These are phyloP conservation scores for Pseudotriccus pelzelni DNA, from an alignment of 2,797 vertebrate genomes.

Conservation along the genomic window DNA sequence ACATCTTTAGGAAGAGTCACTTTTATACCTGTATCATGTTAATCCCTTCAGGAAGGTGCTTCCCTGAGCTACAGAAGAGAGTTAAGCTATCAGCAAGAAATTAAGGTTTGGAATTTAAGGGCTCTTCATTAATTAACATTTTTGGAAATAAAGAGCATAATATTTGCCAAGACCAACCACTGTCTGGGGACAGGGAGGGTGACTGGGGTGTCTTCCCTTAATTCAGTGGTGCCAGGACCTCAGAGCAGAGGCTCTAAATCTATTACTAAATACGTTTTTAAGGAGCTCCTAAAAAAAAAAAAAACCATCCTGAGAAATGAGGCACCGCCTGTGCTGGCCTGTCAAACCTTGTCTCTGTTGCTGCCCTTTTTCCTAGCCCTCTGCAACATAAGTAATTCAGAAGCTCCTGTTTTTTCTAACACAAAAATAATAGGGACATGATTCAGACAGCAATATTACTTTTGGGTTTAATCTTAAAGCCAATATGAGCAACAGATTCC, in stretches of 20 bases:
- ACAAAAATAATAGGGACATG: not conserved
- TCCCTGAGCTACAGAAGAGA: not conserved
- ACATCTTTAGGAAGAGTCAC: not conserved
- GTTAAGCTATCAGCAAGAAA: not conserved
- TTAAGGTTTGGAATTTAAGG: not conserved
- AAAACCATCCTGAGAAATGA: not conserved
- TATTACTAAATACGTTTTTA: not conserved
- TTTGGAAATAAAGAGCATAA: not conserved
- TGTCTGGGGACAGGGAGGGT: not conserved
- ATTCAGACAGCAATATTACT: not conserved
- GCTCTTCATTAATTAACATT: not conserved
- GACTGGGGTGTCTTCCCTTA: not conserved
- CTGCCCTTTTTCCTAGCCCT: not conserved
- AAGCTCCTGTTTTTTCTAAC: not conserved
- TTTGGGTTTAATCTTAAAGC: not conserved
- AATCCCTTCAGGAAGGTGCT: not conserved
- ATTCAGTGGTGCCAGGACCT: not conserved
- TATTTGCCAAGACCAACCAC: not conserved
- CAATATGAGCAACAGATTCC: slow-evolving; percentile 29
- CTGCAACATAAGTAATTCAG: not conserved
- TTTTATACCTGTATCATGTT: not conserved
- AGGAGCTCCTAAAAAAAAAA: not conserved
- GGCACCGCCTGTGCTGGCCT: not conserved
- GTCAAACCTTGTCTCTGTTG: not conserved
- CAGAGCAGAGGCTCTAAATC: not conserved